Percentiles rank a stretch among this genome's conserved stretches.
Evolutionary conservation across 2,797 vertebrate genomes (phyloP).

Genomic region (Tangara arthus): DNA sequence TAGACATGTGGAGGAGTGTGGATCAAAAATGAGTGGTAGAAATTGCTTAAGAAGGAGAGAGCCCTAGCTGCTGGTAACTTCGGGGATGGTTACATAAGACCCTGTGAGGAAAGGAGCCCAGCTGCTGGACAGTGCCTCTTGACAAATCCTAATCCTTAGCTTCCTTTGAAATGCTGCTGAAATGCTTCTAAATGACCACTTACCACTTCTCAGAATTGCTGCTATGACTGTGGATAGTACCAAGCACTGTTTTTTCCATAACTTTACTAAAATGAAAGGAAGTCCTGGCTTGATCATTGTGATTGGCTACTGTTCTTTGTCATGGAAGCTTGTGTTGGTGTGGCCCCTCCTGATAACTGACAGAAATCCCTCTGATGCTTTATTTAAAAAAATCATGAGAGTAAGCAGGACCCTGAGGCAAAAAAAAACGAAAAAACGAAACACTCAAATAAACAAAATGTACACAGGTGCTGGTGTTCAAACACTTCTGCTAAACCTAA

Average conservation of each 20-base stretch:
- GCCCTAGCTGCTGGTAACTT: background rate
- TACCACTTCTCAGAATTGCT: background rate
- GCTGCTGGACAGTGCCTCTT: background rate
- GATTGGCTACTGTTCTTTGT: background rate
- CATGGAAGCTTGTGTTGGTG: background rate
- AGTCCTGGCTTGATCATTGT: background rate
- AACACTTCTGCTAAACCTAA: background rate
- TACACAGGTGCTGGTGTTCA: background rate
- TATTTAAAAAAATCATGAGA: background rate
- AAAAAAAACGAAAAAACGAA: background rate
- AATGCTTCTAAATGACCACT: background rate
- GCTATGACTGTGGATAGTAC: background rate
- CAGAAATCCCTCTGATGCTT: background rate
- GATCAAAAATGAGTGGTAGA: background rate
- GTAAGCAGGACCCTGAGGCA: background rate
- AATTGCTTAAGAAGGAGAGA: background rate
- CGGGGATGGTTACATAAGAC: background rate
- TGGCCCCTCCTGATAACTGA: background rate
- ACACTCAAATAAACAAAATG: background rate
- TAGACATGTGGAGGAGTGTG: fast-evolving
- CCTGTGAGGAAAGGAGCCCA: background rate
- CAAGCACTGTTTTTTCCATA: background rate
- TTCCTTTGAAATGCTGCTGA: background rate
- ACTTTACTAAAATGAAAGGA: background rate
- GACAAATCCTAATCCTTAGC: fast-evolving